Conservation (phyloP, 2,888 invertebrate genomes). For the Amblyteles armatorius region DNA sequence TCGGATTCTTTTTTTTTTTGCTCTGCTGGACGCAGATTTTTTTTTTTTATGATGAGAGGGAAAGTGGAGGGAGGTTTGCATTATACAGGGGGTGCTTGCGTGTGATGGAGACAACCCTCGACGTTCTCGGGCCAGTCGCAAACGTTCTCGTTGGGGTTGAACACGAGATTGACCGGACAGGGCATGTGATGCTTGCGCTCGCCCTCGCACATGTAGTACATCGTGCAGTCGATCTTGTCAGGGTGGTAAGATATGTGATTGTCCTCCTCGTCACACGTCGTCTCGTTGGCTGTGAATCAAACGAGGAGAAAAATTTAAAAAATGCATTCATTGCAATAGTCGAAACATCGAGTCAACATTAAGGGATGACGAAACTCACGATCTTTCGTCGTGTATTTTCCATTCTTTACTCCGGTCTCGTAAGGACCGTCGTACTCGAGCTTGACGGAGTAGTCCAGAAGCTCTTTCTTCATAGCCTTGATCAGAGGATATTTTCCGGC, state of each 20-base stretch:
- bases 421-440: constrained; percentile 95
- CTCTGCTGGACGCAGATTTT: constrained; percentile 1
- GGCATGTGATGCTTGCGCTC: constrained; percentile 98
- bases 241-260: constrained; percentile 98
- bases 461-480: constrained; percentile 93
- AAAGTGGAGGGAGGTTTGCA: constrained; percentile 19
- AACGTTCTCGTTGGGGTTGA: constrained; percentile 96
- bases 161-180: constrained; percentile 96
- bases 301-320: constrained; percentile 19
- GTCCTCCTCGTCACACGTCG: constrained; percentile 96
- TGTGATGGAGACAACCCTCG: constrained; percentile 92
- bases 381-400: constrained; percentile 94
- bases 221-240: constrained; percentile 96
- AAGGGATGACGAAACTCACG: constrained; percentile 87
- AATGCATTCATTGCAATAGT: not conserved
- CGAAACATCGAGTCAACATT: not conserved
- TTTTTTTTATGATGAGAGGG: constrained; percentile 27
- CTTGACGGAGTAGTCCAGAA: constrained; percentile 92
- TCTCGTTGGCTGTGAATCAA: constrained; percentile 90
- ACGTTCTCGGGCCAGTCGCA: constrained; percentile 99
- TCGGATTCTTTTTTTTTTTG: constrained; percentile 19
- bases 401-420: constrained; percentile 89
- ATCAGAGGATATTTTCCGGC: constrained; percentile 96
- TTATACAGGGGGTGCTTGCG: constrained; percentile 87
- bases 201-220: constrained; percentile 98